Conservation (phyloP, 1,140 invertebrate species). For the Penaeus chinensis region DNA sequence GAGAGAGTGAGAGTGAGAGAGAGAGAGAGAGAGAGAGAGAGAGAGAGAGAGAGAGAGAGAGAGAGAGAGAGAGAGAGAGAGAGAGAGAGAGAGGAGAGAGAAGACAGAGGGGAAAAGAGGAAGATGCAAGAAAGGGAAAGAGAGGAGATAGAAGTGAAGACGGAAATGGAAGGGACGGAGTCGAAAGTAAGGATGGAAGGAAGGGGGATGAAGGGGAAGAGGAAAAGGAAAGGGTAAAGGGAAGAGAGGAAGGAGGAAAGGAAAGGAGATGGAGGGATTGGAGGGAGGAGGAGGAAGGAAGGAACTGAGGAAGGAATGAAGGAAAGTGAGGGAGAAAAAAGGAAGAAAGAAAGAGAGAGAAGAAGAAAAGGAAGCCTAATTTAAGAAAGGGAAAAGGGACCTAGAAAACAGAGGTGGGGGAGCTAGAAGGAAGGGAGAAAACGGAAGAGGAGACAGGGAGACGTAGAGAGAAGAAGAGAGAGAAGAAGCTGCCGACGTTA, state of each 20-base stretch:
- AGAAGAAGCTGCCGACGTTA: too few relatives aligned
- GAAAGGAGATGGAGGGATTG: not conserved
- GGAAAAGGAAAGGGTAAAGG: not conserved
- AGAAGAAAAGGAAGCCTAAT: not conserved
- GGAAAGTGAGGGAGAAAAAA: not conserved
- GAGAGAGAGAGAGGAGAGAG: not conserved
- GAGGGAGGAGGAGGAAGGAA: not conserved
- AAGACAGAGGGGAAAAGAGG: too few relatives aligned
- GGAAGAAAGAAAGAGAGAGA: not conserved
- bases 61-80: too few relatives aligned
- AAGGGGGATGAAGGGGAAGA: not conserved
- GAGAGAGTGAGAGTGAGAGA: too few relatives aligned
- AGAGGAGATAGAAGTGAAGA: not conserved
- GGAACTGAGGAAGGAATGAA: too few relatives aligned
- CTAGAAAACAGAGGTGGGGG: not conserved
- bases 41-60: not conserved
- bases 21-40: too few relatives aligned
- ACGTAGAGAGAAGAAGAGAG: not conserved
- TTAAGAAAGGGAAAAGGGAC: not conserved
- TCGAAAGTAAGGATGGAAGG: conserved; percentile 2
- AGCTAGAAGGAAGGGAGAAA: not conserved
- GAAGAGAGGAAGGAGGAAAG: conserved; percentile 4
- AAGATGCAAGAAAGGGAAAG: too few relatives aligned
- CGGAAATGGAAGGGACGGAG: conserved; percentile 13
- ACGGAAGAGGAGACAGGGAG: not conserved